These are phyloP conservation scores for Drosophila monieri DNA, from an alignment of 2,888 invertebrate species.

Conservation along the genomic window DNA sequence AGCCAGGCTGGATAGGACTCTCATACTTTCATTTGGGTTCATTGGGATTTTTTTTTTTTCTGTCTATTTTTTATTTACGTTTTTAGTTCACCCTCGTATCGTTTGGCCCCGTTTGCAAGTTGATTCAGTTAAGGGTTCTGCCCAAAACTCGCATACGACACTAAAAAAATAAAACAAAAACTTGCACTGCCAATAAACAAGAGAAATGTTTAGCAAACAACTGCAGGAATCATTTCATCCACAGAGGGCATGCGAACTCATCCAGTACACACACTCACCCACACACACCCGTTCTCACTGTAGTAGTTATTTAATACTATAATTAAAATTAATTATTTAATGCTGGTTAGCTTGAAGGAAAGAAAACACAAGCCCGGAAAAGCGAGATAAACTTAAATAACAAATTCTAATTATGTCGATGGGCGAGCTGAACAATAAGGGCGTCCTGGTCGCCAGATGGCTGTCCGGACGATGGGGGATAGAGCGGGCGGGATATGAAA, in stretches of 20 bases:
- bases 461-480: background rate
- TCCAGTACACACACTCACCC: slow-evolving; percentile 13
- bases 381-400: slow-evolving; percentile 24
- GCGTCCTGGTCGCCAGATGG: background rate
- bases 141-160: background rate
- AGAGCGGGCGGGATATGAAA: slow-evolving; percentile 43
- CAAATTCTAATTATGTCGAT: slow-evolving; percentile 11
- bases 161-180: slow-evolving; percentile 47
- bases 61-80: background rate
- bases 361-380: slow-evolving; percentile 20
- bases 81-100: background rate
- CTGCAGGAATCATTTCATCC: slow-evolving; percentile 23
- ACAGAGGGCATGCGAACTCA: slow-evolving; percentile 10
- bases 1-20: slow-evolving; percentile 24
- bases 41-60: background rate
- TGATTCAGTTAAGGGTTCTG: slow-evolving; percentile 14
- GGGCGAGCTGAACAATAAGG: slow-evolving; percentile 2
- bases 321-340: slow-evolving; percentile 58
- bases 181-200: slow-evolving; percentile 69
- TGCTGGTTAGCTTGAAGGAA: slow-evolving; percentile 54
- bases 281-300: slow-evolving; percentile 45
- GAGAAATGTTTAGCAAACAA: slow-evolving; percentile 44
- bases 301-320: slow-evolving; percentile 61
- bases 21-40: slow-evolving; percentile 13
- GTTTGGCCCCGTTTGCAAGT: slow-evolving; percentile 15